Evolutionary conservation across 1,140 invertebrate species (phyloP), one percentile per base, ranked within the genome.

Genomic region (Araneus ventricosus): DNA sequence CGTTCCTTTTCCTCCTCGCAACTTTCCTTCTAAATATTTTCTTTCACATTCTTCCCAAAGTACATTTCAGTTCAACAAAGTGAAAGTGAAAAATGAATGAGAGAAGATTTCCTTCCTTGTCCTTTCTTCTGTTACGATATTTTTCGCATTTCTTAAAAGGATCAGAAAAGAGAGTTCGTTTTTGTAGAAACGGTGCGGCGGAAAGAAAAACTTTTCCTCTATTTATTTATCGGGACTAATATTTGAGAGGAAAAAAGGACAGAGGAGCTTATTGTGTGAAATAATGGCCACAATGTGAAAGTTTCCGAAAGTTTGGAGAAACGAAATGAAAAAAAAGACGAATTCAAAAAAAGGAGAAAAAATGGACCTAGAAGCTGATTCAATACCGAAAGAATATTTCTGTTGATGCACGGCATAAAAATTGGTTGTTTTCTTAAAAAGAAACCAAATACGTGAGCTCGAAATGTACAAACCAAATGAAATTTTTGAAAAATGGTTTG

Each of bases 191-290:
- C 5, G 45, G 10, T 52, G 10, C 45, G 17, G 37, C 80, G 22
- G 37, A 82, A 22, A 41, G 80, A 82, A 82, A 75, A 75, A 75
- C 70, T 75, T 75, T 37, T 37, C 45, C 30, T 82, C 80, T 82
- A 82, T 82, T 82, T 82, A 82, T 82, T 82, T 82, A 82, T 82
- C 39, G 80, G 39, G 80, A 82, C 80, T 45, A 75, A 82, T 82
- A 82, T 82, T 82, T 52, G 80, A 41, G 80, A 82, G 41, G 80
- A 52, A 82, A 82, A 79, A 82, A 45, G 80, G 41, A 82, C 80
- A 82, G 39, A 82, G 41, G n/a, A 30, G 80, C 80, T 82, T 82
- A 82, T 82, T 82, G 80, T 82, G 80, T 39, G 41, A 82, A 82
- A 82, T 82, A 82, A 82, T 82, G 80, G 80, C 80, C 80, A n/a